Evolutionary conservation across 2,797 vertebrate species (phyloP).

Genomic region (Danio albolineatus): DNA sequence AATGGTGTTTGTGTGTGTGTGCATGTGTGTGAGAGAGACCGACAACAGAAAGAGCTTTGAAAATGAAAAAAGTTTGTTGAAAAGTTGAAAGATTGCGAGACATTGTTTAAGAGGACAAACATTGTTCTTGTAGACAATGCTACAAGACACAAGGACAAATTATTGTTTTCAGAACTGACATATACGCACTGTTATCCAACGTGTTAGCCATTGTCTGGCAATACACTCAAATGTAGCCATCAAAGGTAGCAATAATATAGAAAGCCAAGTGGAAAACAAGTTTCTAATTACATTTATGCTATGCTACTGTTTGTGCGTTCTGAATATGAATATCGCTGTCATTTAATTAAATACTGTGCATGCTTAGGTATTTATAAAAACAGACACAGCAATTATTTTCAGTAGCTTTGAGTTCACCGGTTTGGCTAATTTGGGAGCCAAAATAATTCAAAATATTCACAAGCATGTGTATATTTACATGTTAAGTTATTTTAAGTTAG

Average conservation of each 20-base stretch:
- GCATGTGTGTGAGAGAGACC: no score
- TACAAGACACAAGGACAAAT: constrained; percentile 16
- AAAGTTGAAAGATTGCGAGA: neutral
- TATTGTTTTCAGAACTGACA: constrained; percentile 3
- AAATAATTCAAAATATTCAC: neutral
- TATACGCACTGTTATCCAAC: neutral
- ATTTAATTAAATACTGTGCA: neutral
- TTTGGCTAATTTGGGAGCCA: neutral
- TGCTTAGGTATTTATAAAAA: neutral
- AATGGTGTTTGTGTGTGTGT: neutral
- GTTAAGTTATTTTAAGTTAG: no score
- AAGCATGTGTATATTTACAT: no score
- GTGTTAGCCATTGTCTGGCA: neutral
- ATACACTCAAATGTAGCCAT: constrained; percentile 1
- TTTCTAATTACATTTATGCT: neutral
- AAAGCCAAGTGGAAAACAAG: neutral
- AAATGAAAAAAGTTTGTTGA: neutral
- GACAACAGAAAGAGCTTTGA: neutral
- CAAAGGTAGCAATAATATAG: neutral
- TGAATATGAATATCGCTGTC: neutral
- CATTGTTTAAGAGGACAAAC: neutral
- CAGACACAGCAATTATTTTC: neutral
- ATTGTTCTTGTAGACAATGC: neutral
- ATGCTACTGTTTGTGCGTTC: neutral
- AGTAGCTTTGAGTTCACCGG: neutral